Conservation (phyloP, 2,888 invertebrate species). For the Nymphalis c-album region DNA sequence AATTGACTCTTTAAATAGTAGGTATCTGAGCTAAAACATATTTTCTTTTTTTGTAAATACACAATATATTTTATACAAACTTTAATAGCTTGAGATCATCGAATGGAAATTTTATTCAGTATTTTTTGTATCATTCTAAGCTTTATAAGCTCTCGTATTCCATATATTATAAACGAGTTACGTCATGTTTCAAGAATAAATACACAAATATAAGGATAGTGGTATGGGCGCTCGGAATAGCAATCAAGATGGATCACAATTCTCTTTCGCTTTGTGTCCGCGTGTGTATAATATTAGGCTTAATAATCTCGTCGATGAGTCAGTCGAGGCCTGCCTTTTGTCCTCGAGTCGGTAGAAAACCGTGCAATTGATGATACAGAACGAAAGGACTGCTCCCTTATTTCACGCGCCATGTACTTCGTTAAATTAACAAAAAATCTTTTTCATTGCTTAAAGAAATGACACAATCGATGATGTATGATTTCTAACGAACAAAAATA, state of each 20-base stretch:
- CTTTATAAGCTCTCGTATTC: conserved; percentile 14
- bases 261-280: conserved; percentile 46
- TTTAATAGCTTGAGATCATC: conserved; percentile 29
- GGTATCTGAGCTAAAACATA: conserved; percentile 13
- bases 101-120: conserved; percentile 16
- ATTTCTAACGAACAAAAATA: no score
- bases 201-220: conserved; percentile 44
- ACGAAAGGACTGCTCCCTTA: conserved; percentile 15
- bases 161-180: conserved; percentile 38
- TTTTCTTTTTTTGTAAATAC: not conserved
- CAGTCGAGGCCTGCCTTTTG: conserved; percentile 59
- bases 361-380: conserved; percentile 37
- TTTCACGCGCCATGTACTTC: conserved; percentile 7
- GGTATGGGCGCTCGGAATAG: conserved; percentile 55
- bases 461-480: no score
- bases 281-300: conserved; percentile 60
- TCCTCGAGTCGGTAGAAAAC: conserved; percentile 50
- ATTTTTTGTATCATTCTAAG: conserved; percentile 33
- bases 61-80: not conserved
- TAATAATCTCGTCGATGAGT: conserved; percentile 68
- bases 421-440: not conserved
- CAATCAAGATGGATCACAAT: conserved; percentile 48
- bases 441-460: no score
- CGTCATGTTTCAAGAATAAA: conserved; percentile 46
- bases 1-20: conserved; percentile 17